Base-by-base conservation (phyloP, 2,113 vertebrate species). In the Catharus bicknelli region DNA sequence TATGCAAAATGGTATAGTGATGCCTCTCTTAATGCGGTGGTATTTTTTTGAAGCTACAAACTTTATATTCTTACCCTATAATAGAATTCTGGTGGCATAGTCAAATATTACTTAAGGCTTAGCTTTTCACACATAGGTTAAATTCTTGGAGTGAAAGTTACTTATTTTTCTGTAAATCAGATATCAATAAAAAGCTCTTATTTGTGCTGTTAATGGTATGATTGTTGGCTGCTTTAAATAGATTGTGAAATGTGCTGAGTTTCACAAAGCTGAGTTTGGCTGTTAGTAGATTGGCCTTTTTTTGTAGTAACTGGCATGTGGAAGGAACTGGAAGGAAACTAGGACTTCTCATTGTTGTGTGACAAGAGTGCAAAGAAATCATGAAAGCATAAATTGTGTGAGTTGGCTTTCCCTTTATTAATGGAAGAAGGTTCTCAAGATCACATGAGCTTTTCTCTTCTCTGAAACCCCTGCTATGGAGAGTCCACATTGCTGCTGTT, bases 381-480 rank as follows among this genome's bases (percentile, higher is more conserved):
- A 79, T 90, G 90, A 90, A 90, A 93, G 93, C 88, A 80, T 91
- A 76, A 87, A 88, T 80, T 88, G 88, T 92, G 76, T 85, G 93
- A 95, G 67, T 64, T 93, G 54, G 47, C 87, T 90, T 64, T 90
- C 58, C 45, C 26, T 93, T 95, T 88, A 58, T 90, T 95, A 83
- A 58, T 38, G 29, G 23, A 55, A 87, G 38, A 94, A 58, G 29
- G 32, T 94, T 95, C 75, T 91, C 82, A 85, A 75, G 70, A 85
- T 95, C 74, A 76, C 82, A 58, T 83, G 82, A 74, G 70, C 48
- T 62, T 83, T 95, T 83, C 32, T 90, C 7, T 51, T 79, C 54
- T 83, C 54, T 36, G 12, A 88, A 87, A 68, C 32, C 12, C 42
- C 9, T 90, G 50, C 90, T 73, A 58, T 79, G 78, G 78, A 85